Conservation (phyloP, 2,113 vertebrate genomes). For the Ellobius talpinus region DNA sequence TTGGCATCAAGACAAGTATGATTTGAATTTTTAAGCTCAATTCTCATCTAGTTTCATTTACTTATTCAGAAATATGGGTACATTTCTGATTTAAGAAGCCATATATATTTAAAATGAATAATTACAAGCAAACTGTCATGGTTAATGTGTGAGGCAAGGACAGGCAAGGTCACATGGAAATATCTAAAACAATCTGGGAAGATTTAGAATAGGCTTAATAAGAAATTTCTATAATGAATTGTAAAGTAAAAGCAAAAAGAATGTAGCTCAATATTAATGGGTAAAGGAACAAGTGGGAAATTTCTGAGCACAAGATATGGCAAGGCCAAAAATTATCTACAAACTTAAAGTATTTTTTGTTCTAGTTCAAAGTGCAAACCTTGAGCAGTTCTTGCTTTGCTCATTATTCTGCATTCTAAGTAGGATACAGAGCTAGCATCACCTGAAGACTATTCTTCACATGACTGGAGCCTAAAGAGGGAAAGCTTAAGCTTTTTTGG, state of each 20-base stretch:
- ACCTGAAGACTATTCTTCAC: neutral
- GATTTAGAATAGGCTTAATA: neutral
- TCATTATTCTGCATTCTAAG: neutral
- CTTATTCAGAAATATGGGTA: neutral
- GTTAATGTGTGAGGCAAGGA: constrained; percentile 8
- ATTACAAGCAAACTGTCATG: neutral
- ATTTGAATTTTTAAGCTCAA: constrained; percentile 18
- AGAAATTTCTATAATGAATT: neutral
- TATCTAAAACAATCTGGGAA: neutral
- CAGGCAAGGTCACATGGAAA: neutral
- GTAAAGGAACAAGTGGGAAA: neutral
- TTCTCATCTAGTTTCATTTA: constrained; percentile 33
- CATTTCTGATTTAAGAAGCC: neutral
- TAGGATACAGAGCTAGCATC: neutral
- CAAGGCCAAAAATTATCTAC: neutral
- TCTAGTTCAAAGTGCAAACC: neutral
- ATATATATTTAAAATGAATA: neutral
- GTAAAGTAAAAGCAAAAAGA: neutral
- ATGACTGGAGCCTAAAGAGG: neutral
- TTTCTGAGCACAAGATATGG: neutral
- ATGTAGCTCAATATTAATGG: neutral
- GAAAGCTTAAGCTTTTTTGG: neutral
- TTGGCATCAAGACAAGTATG: constrained; percentile 6
- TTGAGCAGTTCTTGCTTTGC: neutral
- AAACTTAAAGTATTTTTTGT: neutral